Evolutionary conservation across 2,888 invertebrate genomes (phyloP).

Genomic region (Allophyes oxyacanthae): DNA sequence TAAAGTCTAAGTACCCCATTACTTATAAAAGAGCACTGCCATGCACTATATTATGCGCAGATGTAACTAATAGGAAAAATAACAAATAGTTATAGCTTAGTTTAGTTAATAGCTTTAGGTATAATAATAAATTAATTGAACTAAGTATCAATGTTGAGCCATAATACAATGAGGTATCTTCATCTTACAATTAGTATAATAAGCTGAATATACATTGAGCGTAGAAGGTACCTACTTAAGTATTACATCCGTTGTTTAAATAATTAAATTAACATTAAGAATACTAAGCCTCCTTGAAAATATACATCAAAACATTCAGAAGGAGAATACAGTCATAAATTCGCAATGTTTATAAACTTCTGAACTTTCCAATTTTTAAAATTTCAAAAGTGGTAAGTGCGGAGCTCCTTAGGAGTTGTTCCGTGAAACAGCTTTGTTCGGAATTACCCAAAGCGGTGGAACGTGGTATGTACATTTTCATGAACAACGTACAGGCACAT

Average conservation of each 20-base stretch:
- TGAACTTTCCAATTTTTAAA: slow-evolving; percentile 43
- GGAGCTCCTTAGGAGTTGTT: slow-evolving; percentile 34
- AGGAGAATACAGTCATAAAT: slow-evolving; percentile 24
- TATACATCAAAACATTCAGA: slow-evolving; percentile 20
- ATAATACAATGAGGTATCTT: too few species aligned
- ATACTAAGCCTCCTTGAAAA: slow-evolving; percentile 7
- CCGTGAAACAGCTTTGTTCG: slow-evolving; percentile 23
- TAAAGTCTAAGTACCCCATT: too few species aligned
- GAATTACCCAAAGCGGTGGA: slow-evolving; percentile 22
- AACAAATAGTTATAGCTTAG: too few species aligned
- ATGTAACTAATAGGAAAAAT: too few species aligned
- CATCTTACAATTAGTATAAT: too few species aligned
- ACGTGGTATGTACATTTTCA: slow-evolving; percentile 6
- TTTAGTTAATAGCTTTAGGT: too few species aligned
- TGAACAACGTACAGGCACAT: neutral
- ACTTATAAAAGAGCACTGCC: too few species aligned
- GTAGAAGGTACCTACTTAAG: too few species aligned
- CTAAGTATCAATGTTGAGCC: too few species aligned
- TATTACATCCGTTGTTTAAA: neutral
- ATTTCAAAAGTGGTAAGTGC: slow-evolving; percentile 38
- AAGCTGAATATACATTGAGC: too few species aligned
- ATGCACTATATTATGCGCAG: too few species aligned
- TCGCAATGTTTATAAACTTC: slow-evolving; percentile 29
- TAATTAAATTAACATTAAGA: slow-evolving; percentile 21
- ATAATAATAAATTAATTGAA: too few species aligned